Base-by-base conservation (phyloP, 2,888 invertebrate species). In the Endotricha flammealis region DNA sequence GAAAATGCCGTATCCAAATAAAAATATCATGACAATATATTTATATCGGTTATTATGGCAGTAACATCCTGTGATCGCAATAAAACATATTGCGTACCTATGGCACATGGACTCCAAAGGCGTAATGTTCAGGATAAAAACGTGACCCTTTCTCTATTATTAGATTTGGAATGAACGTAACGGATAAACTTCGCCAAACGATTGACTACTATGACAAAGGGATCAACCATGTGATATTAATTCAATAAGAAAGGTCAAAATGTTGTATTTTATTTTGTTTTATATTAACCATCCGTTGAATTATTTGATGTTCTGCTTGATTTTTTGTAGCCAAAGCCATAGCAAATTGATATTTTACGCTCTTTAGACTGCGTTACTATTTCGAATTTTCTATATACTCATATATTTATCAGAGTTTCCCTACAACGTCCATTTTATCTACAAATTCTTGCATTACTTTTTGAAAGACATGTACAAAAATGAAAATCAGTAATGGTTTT, bases 181-280 rank as follows among this genome's bases (percentile, higher is more conserved):
- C 68, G 64, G 63, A 73, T 73, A 76, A 76, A 78, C 67, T 73
- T 62, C 54, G 64, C 65, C 72, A 76, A 76, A 71, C 77, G 70
- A 71, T 75, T 71, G 68, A 69, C 64, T 77, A 52, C 59, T 67
- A 57, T 62, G 61, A 74, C 73, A 79, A 75, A 78, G 54, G 66
- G 66, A 48, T 64, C 65, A 57, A 37, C 63, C 65, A 69, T 68
- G 64, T 62, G 67, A 73, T 68, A 73, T 75, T 76, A 78, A 79
- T 77, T 73, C 60, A 72, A 77, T 77, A 72, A 69, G 59, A 69
- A 67, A 70, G 72, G 72, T 70, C 66, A 57, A 48, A 57, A 58
- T 51, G 62, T 61, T 64, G 60, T 57, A 59, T 53, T 67, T 58
- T 57, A 56, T 59, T 51, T 58, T 56, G 52, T 40, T 39, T 42